Conservation (phyloP, 2,797 vertebrate species). For the Chiloscyllium punctatum region DNA sequence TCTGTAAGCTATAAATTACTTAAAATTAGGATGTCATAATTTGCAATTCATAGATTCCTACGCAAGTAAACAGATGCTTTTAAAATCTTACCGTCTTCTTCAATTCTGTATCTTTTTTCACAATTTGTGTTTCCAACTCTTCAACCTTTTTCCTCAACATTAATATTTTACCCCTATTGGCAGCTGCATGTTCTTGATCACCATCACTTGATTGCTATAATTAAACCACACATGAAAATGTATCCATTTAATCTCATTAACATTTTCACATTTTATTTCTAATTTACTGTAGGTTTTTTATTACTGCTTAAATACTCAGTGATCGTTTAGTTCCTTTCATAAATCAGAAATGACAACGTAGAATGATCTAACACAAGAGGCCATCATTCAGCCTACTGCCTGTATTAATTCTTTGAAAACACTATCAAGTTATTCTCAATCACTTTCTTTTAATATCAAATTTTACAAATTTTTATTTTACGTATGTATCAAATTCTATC, state of each 20-base stretch:
- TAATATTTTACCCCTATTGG: slow-evolving; percentile 78
- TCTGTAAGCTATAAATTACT: slow-evolving; percentile 54
- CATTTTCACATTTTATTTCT: neutral
- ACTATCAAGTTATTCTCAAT: neutral
- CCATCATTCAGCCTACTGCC: neutral
- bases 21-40: neutral
- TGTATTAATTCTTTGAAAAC: neutral
- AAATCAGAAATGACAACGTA: neutral
- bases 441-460: neutral
- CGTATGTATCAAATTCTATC: too few relatives aligned
- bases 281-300: neutral
- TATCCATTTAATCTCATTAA: neutral
- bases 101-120: slow-evolving; percentile 63
- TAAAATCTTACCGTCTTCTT: slow-evolving; percentile 58
- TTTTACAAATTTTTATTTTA: too few relatives aligned
- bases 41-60: neutral
- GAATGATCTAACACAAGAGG: neutral
- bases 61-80: neutral
- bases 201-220: slow-evolving; percentile 52
- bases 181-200: slow-evolving; percentile 64
- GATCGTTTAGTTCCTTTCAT: too few relatives aligned
- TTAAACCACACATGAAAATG: neutral
- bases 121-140: slow-evolving; percentile 72
- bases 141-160: slow-evolving; percentile 76
- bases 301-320: neutral